Evolutionary conservation across 2,113 vertebrate species (phyloP).

Genomic region (Gadus chalcogrammus): DNA sequence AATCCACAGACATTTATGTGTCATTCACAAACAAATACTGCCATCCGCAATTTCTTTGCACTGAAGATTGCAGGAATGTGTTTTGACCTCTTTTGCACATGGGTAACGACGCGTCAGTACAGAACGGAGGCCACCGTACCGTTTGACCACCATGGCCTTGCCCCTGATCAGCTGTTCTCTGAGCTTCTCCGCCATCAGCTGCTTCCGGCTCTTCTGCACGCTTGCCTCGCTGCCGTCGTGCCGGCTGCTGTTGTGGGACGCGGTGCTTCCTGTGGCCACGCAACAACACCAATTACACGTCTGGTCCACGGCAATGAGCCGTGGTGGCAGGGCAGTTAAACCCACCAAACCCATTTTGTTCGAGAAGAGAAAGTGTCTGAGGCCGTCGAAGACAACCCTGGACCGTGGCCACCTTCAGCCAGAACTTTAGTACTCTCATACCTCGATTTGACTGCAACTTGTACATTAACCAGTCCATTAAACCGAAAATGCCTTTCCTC

Average conservation of each 20-base stretch:
- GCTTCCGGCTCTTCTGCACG: conserved; percentile 83
- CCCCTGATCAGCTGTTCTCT: conserved; percentile 87
- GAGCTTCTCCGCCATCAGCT: conserved; percentile 88
- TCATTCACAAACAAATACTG: too few species aligned
- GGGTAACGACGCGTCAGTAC: too few species aligned
- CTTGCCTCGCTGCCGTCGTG: conserved; percentile 84
- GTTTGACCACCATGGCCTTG: conserved; percentile 82
- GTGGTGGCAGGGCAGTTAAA: background rate
- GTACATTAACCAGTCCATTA: too few species aligned
- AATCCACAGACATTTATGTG: too few species aligned
- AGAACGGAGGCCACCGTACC: conserved; percentile 65
- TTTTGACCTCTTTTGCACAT: too few species aligned
- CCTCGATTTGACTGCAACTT: too few species aligned
- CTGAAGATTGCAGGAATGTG: too few species aligned
- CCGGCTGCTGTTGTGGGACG: conserved; percentile 86
- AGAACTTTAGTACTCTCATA: too few species aligned
- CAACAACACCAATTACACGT: conserved; percentile 35
- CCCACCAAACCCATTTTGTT: conserved; percentile 3
- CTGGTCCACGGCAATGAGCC: conserved; percentile 26
- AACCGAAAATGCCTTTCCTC: too few species aligned
- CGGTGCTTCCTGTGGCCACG: conserved; percentile 80
- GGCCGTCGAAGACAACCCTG: background rate
- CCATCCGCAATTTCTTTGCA: too few species aligned
- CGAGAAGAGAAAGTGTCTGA: background rate
- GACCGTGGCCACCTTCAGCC: too few species aligned